phyloP scores from a whole-genome alignment of 2,888 invertebrate species.

The Phyllotreta striolata region DNA sequence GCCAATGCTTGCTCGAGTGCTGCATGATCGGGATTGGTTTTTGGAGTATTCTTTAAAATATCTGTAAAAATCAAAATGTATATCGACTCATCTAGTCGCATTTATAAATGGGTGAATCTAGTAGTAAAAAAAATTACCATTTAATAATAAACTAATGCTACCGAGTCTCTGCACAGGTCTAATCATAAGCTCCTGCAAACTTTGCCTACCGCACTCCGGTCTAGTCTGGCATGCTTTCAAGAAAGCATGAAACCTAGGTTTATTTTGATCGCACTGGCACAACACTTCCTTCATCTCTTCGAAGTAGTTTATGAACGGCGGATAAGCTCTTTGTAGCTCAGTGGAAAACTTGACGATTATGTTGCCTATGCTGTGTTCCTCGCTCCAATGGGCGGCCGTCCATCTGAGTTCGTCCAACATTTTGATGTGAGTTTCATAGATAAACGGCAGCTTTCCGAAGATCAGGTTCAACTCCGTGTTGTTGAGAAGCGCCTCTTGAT shows the following conservation, averaged over 20 bases:
- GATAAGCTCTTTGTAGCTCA: slow-evolving; percentile 92
- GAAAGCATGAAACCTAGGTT: slow-evolving; percentile 98
- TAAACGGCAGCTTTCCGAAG: slow-evolving; percentile 94
- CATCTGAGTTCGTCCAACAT: slow-evolving; percentile 74
- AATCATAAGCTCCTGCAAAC: slow-evolving; percentile 94
- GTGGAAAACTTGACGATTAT: slow-evolving; percentile 84
- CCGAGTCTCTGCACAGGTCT: slow-evolving; percentile 97
- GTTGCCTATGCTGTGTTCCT: slow-evolving; percentile 77
- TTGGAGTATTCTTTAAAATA: slow-evolving; percentile 90
- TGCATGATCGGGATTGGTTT: slow-evolving; percentile 86
- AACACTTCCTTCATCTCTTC: slow-evolving; percentile 96
- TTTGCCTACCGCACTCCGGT: slow-evolving; percentile 96
- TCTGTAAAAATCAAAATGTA: slow-evolving; percentile 66
- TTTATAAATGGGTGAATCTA: slow-evolving; percentile 5
- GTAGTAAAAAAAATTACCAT: slow-evolving; percentile 69
- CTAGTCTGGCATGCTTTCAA: slow-evolving; percentile 93
- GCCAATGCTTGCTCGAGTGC: slow-evolving; percentile 86
- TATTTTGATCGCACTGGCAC: slow-evolving; percentile 86
- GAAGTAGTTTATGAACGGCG: slow-evolving; percentile 98
- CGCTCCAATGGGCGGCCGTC: slow-evolving; percentile 83
- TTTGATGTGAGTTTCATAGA: slow-evolving; percentile 90
- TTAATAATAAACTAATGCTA: slow-evolving; percentile 92
- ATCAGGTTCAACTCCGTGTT: slow-evolving; percentile 93
- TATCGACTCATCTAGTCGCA: background rate
- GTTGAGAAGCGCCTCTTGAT: slow-evolving; percentile 83